These are phyloP conservation scores for Tetramorium bicarinatum DNA, from an alignment of 2,888 invertebrate genomes.

Conservation along the genomic window DNA sequence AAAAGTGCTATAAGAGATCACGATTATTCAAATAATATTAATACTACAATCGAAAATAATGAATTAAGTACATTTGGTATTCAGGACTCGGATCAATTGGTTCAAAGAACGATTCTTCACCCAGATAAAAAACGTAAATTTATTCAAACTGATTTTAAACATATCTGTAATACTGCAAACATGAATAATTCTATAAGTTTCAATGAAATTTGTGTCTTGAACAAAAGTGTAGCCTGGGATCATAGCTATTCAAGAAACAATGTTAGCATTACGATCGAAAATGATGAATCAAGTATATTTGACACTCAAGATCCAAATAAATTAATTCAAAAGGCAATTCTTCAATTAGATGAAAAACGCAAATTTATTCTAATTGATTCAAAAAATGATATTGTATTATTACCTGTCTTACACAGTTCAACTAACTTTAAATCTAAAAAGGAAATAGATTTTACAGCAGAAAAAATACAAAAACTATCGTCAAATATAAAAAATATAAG, in stretches of 20 bases:
- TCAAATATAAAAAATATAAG: background rate
- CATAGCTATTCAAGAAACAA: background rate
- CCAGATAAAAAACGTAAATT: background rate
- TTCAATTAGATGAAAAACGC: background rate
- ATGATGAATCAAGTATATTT: background rate
- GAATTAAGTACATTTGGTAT: background rate
- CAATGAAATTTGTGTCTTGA: background rate
- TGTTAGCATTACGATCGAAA: background rate
- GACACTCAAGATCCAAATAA: background rate
- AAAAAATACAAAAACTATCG: background rate
- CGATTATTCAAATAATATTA: background rate
- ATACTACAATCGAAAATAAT: background rate
- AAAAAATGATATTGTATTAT: background rate
- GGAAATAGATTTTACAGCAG: background rate
- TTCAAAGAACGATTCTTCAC: background rate
- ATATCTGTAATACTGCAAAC: background rate
- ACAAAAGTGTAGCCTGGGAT: background rate
- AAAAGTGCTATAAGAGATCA: background rate
- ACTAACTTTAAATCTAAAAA: background rate
- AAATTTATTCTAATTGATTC: background rate
- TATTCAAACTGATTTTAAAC: background rate
- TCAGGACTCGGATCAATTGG: background rate
- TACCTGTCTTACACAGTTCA: background rate
- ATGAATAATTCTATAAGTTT: background rate
- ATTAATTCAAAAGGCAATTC: background rate